A percentile compares a stretch with the other conserved stretches of the same genome.
phyloP scores from a whole-genome alignment of 2,797 vertebrate species.

The Sphenopsis melanotis region DNA sequence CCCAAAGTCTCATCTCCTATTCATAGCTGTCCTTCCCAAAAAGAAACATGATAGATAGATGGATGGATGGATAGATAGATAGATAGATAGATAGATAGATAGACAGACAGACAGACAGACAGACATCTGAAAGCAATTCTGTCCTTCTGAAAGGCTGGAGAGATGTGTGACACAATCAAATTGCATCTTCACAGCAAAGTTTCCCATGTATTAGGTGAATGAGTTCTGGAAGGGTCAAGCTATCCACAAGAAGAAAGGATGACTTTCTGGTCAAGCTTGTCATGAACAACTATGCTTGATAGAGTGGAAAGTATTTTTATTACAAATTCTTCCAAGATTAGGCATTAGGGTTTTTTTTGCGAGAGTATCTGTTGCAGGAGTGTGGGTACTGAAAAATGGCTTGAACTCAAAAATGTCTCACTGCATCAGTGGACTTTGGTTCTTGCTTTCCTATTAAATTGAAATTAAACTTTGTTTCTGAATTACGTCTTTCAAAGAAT shows the following conservation, averaged over 20 bases:
- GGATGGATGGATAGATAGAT: background rate
- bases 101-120: background rate
- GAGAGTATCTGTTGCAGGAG: background rate
- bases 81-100: background rate
- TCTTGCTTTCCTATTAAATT: background rate
- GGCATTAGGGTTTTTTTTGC: background rate
- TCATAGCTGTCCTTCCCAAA: background rate
- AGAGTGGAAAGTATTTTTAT: slow-evolving; percentile 6
- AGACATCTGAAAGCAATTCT: background rate
- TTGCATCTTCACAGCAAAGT: background rate
- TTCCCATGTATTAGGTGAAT: background rate
- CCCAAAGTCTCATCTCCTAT: background rate
- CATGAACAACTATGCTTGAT: background rate
- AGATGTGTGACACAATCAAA: background rate
- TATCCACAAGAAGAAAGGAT: background rate
- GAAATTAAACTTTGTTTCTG: background rate
- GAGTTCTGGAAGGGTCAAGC: background rate
- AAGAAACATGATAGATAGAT: background rate
- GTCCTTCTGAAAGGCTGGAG: background rate
- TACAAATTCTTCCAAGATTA: background rate
- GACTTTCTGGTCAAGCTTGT: background rate
- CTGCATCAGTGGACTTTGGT: background rate
- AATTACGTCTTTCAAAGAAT: background rate
- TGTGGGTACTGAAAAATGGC: background rate
- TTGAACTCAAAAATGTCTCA: background rate